Evolutionary conservation across 2,888 invertebrate genomes (phyloP), one percentile per base, ranked within the genome.

Genomic region (Himalopsyche kuldschensis): DNA sequence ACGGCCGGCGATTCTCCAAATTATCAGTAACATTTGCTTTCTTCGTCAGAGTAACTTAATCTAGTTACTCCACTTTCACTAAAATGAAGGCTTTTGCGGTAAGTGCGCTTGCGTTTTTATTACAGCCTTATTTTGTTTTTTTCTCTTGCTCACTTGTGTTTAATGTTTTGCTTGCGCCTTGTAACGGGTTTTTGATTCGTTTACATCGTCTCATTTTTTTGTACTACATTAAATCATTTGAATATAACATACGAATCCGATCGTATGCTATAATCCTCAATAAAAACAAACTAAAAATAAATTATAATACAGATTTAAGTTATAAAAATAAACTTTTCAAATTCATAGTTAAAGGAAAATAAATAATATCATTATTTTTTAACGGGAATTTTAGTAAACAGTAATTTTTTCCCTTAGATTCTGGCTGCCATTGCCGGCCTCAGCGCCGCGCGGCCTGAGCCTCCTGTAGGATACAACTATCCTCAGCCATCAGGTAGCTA

Each of bases 1-100:
- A 76, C 79, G 75, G 47, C 82, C 35, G 83, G 63, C 79, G 75
- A 79, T 32, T 75, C 75, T 82, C 79, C 17, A 35, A 31, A 76
- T 80, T 82, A 81, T 83, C 83, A 85, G 83, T 83, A 41, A 81
- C 47, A 81, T 76, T 85, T 82, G 83, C 83, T 85, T 83, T 82
- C 83, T 83, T 83, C 82, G 48, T 27, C 63, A 82, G 82, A 82
- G 79, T 77, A 84, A 82, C 82, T 80, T 75, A 77, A 84, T 79
- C 80, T 82, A 78, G 82, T 82, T 80, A 80, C 80, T 81, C 76
- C 80, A 86, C 87, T 88, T 88, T 87, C 87, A 84, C 87, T 89
- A 91, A 89, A 89, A 92, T 92, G 92, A 91, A 91, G 87, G 89
- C 90, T 87, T 91, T 92, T 87, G 89, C 91, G 92, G 92, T 92